Evolutionary conservation across 2,888 invertebrate genomes (phyloP), one percentile per base, ranked within the genome.

Genomic region (Oscheius sp.): DNA sequence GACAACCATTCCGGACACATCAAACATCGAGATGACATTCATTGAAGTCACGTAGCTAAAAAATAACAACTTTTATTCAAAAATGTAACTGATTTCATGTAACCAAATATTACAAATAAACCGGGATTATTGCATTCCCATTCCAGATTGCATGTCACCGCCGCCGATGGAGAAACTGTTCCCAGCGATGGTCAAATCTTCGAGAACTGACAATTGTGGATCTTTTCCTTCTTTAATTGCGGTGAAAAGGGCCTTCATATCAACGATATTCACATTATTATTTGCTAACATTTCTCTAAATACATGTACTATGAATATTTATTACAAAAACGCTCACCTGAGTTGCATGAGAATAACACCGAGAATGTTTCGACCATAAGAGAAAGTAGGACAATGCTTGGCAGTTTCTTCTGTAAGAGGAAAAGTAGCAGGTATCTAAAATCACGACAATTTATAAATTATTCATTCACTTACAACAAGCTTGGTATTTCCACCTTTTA

Each of bases 291-390:
- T 76, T n/a, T 76, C 74, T 35, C 79, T 74, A 64, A 56, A 73
- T 53, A 18, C 45, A 55, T 23, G 16, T 7, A 45, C 27, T 68
- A 18, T 6, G 41, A 29, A 18, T 25, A 6, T 46, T 55, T 43
- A n/a, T n/a, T n/a, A 55, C n/a, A 7, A n/a, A 41, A 23, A 23
- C 41, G 52, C 21, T 13, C 5, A 74, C 73, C 78, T 27, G 2
- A 81, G 59, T 56, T 76, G 78, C 81, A 81, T 81, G 49, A 81
- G 63, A 61, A 81, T 81, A 6, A 81, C 79, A 43, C 81, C 81
- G 2, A 81, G 76, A n/a, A 81, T 45, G 46, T 81, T 81, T 0
- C 81, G 64, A 18, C 81, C 81, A 25, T 76, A 29, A 1, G 76
- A 76, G n/a, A 79, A 73, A 25, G 63, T 72, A 16, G 81, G 81